These are phyloP conservation scores for Ispidina picta DNA, from an alignment of 2,797 vertebrate genomes.

Conservation along the genomic window DNA sequence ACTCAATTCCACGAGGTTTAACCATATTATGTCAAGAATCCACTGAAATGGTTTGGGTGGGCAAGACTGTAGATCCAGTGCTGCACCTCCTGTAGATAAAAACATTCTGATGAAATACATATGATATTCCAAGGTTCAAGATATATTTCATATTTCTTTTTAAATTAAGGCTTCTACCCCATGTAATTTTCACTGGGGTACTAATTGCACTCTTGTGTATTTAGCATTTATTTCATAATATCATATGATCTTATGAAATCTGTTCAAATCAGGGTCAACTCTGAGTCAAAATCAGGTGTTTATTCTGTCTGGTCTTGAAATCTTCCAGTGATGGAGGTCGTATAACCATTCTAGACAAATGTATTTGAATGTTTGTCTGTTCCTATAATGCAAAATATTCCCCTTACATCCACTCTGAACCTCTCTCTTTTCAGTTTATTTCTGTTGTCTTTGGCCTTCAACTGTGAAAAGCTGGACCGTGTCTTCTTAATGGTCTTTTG, in stretches of 20 bases:
- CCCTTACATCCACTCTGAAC: neutral
- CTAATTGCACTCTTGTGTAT: neutral
- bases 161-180: neutral
- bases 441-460: neutral
- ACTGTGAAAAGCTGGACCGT: neutral
- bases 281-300: neutral
- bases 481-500: neutral
- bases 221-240: neutral
- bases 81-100: slow-evolving; percentile 81
- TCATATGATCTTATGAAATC: neutral
- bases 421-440: neutral
- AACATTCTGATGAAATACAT: neutral
- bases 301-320: neutral
- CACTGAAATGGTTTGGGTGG: slow-evolving; percentile 82
- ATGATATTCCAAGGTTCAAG: neutral
- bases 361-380: neutral
- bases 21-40: slow-evolving; percentile 86
- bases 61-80: slow-evolving; percentile 85
- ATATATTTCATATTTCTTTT: neutral
- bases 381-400: neutral
- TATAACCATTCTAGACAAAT: neutral
- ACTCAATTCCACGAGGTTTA: slow-evolving; percentile 85
- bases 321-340: neutral
- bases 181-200: neutral
- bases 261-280: neutral